Percentiles rank a stretch among this genome's conserved stretches.
phyloP scores from a whole-genome alignment of 2,888 invertebrate genomes.

The Lordiphosa andalusiaca region DNA sequence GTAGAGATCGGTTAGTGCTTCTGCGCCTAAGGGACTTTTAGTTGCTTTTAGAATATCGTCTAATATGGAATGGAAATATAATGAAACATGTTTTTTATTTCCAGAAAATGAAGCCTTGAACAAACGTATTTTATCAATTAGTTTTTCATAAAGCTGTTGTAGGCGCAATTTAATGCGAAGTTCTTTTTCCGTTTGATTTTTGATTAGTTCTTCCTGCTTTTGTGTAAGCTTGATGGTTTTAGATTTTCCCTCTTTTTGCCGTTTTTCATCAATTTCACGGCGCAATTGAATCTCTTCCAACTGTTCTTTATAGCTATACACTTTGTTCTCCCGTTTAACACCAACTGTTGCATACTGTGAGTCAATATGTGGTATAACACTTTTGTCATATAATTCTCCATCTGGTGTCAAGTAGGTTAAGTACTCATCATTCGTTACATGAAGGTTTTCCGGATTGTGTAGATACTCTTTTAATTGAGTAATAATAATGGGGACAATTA shows the following conservation, averaged over 20 bases:
- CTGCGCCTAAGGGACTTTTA: constrained; percentile 89
- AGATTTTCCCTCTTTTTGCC: constrained; percentile 88
- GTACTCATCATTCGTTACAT: constrained; percentile 89
- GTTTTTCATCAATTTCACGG: constrained; percentile 95
- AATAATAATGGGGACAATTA: constrained; percentile 85
- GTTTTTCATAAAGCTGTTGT: constrained; percentile 81
- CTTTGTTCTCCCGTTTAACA: constrained; percentile 96
- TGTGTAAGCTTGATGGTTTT: constrained; percentile 88
- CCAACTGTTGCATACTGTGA: constrained; percentile 81
- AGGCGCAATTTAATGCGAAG: constrained; percentile 87
- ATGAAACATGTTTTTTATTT: constrained; percentile 72
- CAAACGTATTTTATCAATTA: constrained; percentile 74
- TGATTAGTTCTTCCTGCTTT: constrained; percentile 95
- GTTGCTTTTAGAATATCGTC: constrained; percentile 81
- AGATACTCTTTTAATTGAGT: constrained; percentile 83
- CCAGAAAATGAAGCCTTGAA: constrained; percentile 77
- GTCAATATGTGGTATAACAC: constrained; percentile 83
- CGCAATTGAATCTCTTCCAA: constrained; percentile 95
- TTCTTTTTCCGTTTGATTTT: constrained; percentile 92
- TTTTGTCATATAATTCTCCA: constrained; percentile 94
- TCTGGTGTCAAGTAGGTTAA: constrained; percentile 91
- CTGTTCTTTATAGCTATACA: constrained; percentile 97
- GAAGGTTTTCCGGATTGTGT: constrained; percentile 84
- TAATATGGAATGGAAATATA: constrained; percentile 75
- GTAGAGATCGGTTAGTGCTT: constrained; percentile 84